Conservation (phyloP, 2,113 vertebrate species). For the Hyaena hyaena region DNA sequence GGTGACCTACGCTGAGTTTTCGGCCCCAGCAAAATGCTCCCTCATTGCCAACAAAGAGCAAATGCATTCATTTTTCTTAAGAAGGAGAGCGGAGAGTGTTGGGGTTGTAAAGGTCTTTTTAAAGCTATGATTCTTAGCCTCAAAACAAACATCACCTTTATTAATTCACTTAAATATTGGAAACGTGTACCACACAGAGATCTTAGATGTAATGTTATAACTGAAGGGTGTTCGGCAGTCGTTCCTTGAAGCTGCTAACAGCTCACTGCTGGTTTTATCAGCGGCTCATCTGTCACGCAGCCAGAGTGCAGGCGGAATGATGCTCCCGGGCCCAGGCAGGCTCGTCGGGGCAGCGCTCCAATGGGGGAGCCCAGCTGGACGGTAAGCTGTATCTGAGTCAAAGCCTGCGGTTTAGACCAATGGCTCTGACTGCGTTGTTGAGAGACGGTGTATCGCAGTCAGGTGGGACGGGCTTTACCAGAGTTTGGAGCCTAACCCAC, state of each 20-base stretch:
- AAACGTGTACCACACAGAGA: background rate
- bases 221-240: background rate
- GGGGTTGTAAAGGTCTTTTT: no score
- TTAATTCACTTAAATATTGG: background rate
- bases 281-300: background rate
- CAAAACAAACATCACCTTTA: background rate
- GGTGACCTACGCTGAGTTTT: background rate
- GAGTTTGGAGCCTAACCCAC: background rate
- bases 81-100: no score
- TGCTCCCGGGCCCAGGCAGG: background rate
- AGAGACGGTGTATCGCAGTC: background rate
- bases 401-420: background rate
- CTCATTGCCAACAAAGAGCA: background rate
- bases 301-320: background rate
- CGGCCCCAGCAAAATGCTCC: background rate
- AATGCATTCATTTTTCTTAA: no score
- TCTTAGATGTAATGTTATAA: background rate
- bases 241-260: background rate
- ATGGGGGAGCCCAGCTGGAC: background rate
- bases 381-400: background rate
- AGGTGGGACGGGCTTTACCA: background rate
- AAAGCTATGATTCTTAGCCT: background rate
- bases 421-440: background rate
- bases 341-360: background rate
- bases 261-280: background rate